phyloP scores from a whole-genome alignment of 2,797 vertebrate species.

The Tragopan temminckii region DNA sequence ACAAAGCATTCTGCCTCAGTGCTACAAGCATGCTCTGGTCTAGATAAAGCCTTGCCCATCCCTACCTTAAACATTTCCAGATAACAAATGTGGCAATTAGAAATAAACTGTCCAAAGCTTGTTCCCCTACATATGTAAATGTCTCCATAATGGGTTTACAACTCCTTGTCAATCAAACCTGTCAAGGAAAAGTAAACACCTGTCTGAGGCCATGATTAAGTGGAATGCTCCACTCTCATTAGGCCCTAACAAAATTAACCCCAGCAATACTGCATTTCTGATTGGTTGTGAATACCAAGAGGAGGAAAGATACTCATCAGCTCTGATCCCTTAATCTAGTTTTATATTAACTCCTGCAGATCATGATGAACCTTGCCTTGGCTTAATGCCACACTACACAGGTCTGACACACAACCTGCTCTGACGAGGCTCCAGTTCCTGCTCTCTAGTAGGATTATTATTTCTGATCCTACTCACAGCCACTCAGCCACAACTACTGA shows the following conservation, averaged over 20 bases:
- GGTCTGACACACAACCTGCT: background rate
- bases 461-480: background rate
- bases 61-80: conserved; percentile 2
- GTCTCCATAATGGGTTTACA: conserved; percentile 43
- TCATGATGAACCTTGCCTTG: background rate
- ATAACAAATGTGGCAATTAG: conserved; percentile 6
- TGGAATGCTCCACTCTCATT: conserved; percentile 53
- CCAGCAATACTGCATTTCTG: conserved; percentile 5
- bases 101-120: conserved; percentile 3
- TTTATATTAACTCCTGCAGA: conserved; percentile 62
- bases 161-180: conserved; percentile 54
- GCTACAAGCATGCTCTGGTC: background rate
- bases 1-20: background rate
- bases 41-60: background rate
- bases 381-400: background rate
- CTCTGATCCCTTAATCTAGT: conserved; percentile 50
- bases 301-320: conserved; percentile 65
- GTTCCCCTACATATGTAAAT: conserved; percentile 33
- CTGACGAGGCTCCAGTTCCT: background rate
- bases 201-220: conserved; percentile 1
- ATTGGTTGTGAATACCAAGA: conserved; percentile 33
- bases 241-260: conserved; percentile 47
- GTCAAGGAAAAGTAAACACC: conserved; percentile 55
- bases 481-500: background rate
- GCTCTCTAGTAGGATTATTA: background rate